Evolutionary conservation across 23 tunicate genomes (phyloP).

Genomic region (Halocynthia aurantium): DNA sequence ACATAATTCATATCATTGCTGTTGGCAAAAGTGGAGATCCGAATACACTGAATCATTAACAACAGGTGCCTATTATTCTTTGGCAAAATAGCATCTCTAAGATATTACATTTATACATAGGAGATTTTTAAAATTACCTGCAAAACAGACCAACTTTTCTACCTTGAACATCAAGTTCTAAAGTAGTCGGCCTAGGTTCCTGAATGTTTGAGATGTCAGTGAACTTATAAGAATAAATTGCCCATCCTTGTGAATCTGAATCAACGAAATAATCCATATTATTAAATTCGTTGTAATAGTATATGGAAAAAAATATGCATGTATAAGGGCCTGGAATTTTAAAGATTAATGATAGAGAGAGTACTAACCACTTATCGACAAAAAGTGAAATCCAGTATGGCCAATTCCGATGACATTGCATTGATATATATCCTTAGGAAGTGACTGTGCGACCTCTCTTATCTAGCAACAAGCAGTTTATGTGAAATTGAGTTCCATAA

Average conservation of each 20-base stretch:
- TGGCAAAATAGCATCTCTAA: no score
- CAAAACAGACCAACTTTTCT: neutral
- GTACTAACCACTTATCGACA: neutral
- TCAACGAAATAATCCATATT: neutral
- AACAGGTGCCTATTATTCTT: no score
- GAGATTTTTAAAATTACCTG: slow-evolving; percentile 1
- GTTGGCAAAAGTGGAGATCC: no score
- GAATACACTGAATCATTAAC: no score
- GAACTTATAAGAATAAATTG: slow-evolving; percentile 9
- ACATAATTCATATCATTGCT: no score
- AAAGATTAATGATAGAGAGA: neutral
- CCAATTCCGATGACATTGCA: slow-evolving; percentile 19
- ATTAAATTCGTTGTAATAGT: no score
- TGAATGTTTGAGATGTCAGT: slow-evolving; percentile 5
- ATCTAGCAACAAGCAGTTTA: neutral
- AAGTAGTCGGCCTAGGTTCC: neutral
- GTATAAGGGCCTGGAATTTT: no score
- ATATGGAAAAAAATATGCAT: no score
- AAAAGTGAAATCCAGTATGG: slow-evolving; percentile 15
- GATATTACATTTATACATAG: no score
- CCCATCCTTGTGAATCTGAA: slow-evolving; percentile 11
- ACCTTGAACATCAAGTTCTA: slow-evolving; percentile 4
- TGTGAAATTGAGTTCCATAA: neutral
- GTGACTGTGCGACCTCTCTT: neutral
- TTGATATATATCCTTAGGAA: slow-evolving; percentile 15